Conservation (phyloP, 2,888 invertebrate genomes). For the Caenorhabditis sp. region DNA sequence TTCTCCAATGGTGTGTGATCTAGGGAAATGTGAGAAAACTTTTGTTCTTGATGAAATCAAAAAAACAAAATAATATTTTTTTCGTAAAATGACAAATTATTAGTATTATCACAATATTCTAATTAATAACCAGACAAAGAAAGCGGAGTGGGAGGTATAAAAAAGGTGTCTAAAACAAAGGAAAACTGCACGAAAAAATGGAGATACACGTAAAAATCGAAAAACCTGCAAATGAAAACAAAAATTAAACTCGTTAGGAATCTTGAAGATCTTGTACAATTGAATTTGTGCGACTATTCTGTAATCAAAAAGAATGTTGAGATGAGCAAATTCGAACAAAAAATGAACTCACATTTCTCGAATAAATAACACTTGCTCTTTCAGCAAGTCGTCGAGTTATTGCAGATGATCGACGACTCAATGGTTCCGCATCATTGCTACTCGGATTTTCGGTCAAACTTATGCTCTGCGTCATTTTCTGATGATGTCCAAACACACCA, state of each 20-base stretch:
- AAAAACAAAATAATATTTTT: too few species aligned
- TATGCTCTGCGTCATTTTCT: conserved; percentile 39
- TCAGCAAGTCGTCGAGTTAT: conserved; percentile 38
- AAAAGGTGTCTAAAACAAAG: neutral
- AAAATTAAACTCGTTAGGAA: neutral
- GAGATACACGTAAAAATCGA: neutral
- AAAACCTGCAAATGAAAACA: neutral
- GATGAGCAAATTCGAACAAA: neutral
- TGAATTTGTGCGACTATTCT: conserved; percentile 39
- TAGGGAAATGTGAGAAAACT: too few species aligned
- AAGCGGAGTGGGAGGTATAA: neutral
- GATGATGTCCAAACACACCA: conserved; percentile 23
- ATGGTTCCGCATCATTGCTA: conserved; percentile 12
- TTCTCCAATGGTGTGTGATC: too few species aligned
- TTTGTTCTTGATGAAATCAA: too few species aligned
- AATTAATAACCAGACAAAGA: neutral
- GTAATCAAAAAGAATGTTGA: conserved; percentile 6
- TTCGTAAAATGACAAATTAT: neutral
- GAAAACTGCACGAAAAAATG: neutral
- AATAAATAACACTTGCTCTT: conserved; percentile 37
- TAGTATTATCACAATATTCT: neutral
- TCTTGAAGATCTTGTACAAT: conserved; percentile 38
- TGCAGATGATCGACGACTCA: conserved; percentile 36
- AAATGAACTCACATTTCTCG: conserved; percentile 27
- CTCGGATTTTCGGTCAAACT: conserved; percentile 41